These are phyloP conservation scores for Ondatra zibethicus DNA, from an alignment of 2,113 vertebrate species.

Conservation along the genomic window DNA sequence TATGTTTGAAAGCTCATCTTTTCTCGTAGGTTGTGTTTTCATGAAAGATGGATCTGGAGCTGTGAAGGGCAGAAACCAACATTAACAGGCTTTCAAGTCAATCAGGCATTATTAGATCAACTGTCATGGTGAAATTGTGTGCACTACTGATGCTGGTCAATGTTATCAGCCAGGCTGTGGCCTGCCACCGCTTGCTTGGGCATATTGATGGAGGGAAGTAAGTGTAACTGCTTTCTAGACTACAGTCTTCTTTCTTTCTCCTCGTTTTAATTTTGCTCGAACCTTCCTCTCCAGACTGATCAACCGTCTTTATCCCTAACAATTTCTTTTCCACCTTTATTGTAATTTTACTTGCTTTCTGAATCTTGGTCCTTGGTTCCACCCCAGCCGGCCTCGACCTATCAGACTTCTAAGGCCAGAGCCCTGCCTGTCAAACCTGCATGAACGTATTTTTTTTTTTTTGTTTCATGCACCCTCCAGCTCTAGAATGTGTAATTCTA, in stretches of 20 bases:
- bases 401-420: not conserved
- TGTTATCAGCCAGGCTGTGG: not conserved
- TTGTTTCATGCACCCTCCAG: not conserved
- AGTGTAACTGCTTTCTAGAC: not conserved
- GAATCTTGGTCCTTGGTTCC: not conserved
- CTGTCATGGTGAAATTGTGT: not conserved
- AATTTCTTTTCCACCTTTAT: not conserved
- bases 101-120: not conserved
- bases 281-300: not conserved
- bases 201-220: not conserved
- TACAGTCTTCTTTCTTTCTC: not conserved
- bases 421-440: not conserved
- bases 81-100: not conserved
- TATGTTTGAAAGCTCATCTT: not conserved
- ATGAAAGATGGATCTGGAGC: not conserved
- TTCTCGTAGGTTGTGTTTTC: not conserved
- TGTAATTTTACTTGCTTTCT: not conserved
- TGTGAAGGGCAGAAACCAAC: not conserved
- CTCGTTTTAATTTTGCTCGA: slow-evolving; percentile 20
- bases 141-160: not conserved
- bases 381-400: not conserved
- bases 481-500: not conserved
- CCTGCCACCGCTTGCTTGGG: not conserved
- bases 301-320: not conserved
- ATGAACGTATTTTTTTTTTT: not conserved